Base-by-base conservation (phyloP, 2,888 invertebrate genomes). In the Lysandra coridon region DNA sequence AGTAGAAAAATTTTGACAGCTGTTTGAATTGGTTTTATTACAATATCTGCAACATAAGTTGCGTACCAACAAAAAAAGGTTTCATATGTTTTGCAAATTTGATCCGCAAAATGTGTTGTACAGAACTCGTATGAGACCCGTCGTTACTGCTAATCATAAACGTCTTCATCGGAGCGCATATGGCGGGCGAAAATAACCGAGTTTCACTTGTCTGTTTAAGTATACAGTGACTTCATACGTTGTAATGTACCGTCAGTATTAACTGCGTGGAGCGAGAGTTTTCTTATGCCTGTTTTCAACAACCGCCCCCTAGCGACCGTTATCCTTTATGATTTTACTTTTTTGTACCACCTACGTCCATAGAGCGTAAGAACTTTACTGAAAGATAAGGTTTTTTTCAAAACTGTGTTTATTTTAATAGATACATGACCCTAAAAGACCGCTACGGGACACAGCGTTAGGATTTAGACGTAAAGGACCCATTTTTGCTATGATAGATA, bases 131-230 rank as follows among this genome's bases (percentile, higher is more conserved):
- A 64, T 62, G n/a, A 10, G 23, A 1, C 7, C 23, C 30, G 64
- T 64, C 64, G 69, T 37, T 69, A 69, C 33, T 69, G 80, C 81
- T 83, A 81, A 81, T 81, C 80, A 81, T 82, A 80, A 81, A 87
- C 85, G 86, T 87, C 86, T 90, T 88, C 88, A 87, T 90, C 88
- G 89, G 86, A 83, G 86, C 86, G 87, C 87, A 89, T 88, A 86
- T 88, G 88, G 87, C 83, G 80, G 81, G 85, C 84, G 84, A 84
- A 85, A 85, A 83, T 84, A 83, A 81, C 83, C 83, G 81, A 81
- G 79, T 79, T 81, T 80, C 81, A 80, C 78, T 77, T 80, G 80
- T 80, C 79, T 81, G 82, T 82, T 81, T 80, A 81, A 82, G 82
- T 80, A 37, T 37, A 80, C 80, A 80, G 81, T 82, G 83, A 87